Evolutionary conservation across 1,140 invertebrate species (phyloP).

Genomic region (Drosophila lini): DNA sequence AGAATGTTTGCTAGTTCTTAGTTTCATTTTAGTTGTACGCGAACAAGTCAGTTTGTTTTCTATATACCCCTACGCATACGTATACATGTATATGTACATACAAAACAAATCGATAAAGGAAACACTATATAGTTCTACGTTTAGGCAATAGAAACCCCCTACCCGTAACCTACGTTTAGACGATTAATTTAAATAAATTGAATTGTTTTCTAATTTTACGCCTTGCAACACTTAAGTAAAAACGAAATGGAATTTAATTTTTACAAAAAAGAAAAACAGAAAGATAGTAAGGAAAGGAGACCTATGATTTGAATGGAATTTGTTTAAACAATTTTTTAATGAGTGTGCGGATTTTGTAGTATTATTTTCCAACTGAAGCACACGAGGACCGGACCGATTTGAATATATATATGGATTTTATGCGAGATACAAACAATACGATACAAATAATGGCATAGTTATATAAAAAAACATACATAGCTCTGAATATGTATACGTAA

Average conservation of each 20-base stretch:
- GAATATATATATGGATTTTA: slow-evolving; percentile 53
- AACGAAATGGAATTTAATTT: slow-evolving; percentile 54
- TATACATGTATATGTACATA: slow-evolving; percentile 69
- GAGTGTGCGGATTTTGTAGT: slow-evolving; percentile 71
- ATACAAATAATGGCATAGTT: slow-evolving; percentile 53
- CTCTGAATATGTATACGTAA: slow-evolving; percentile 64
- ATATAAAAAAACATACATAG: slow-evolving; percentile 48
- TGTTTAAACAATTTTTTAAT: slow-evolving; percentile 34
- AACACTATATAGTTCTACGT: slow-evolving; percentile 38
- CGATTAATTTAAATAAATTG: slow-evolving; percentile 74
- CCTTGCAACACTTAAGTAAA: slow-evolving; percentile 66
- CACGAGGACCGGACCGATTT: slow-evolving; percentile 42
- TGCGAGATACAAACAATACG: slow-evolving; percentile 43
- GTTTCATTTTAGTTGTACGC: slow-evolving; percentile 63
- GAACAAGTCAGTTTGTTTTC: slow-evolving; percentile 73
- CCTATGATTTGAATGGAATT: slow-evolving; percentile 50
- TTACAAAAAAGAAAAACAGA: slow-evolving; percentile 18
- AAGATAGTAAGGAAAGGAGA: neutral
- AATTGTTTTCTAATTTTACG: slow-evolving; percentile 82
- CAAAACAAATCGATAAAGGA: slow-evolving; percentile 44
- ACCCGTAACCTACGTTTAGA: slow-evolving; percentile 52
- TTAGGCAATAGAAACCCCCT: slow-evolving; percentile 43
- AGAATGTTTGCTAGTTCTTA: slow-evolving; percentile 75
- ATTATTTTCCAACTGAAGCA: slow-evolving; percentile 73
- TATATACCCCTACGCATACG: slow-evolving; percentile 50